A percentile compares a stretch with the other conserved stretches of the same genome.
phyloP scores from a whole-genome alignment of 2,113 vertebrate species.

The Pterophyllum scalare region DNA sequence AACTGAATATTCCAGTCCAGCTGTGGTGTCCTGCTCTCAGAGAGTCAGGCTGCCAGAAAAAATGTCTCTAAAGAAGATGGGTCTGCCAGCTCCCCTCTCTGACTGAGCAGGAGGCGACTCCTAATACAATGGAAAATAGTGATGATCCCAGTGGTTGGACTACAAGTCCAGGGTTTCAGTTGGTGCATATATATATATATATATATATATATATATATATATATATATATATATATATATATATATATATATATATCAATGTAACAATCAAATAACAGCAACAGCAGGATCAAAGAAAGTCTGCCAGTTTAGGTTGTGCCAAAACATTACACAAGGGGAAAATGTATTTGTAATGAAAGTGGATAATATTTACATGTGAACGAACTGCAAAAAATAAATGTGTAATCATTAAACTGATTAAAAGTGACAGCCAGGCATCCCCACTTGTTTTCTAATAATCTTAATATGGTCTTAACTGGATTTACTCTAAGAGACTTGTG shows the following conservation, averaged over 20 bases:
- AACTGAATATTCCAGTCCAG: slow-evolving; percentile 60
- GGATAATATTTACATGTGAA: slow-evolving; percentile 7
- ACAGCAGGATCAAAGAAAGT: background rate
- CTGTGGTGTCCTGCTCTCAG: slow-evolving; percentile 41
- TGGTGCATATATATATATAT: background rate
- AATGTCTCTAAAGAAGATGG: slow-evolving; percentile 8
- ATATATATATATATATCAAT: background rate
- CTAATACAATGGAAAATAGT: slow-evolving; percentile 37
- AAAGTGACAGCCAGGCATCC: slow-evolving; percentile 14
- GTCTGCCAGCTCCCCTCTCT: slow-evolving; percentile 36
- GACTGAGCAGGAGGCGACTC: slow-evolving; percentile 17
- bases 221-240: background rate
- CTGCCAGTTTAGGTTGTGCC: background rate
- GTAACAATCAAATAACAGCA: background rate
- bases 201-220: too few relatives aligned
- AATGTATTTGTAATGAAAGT: background rate
- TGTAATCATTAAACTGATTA: slow-evolving; percentile 3
- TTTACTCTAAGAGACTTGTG: slow-evolving; percentile 50
- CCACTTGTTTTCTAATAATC: slow-evolving; percentile 32
- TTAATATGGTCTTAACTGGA: slow-evolving; percentile 23
- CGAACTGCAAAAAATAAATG: slow-evolving; percentile 2
- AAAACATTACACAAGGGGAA: background rate
- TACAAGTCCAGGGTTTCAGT: slow-evolving; percentile 11
- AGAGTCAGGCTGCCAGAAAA: slow-evolving; percentile 8
- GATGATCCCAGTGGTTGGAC: slow-evolving; percentile 20